Conservation (phyloP, 2,888 invertebrate genomes). For the Heteropelma amictum region DNA sequence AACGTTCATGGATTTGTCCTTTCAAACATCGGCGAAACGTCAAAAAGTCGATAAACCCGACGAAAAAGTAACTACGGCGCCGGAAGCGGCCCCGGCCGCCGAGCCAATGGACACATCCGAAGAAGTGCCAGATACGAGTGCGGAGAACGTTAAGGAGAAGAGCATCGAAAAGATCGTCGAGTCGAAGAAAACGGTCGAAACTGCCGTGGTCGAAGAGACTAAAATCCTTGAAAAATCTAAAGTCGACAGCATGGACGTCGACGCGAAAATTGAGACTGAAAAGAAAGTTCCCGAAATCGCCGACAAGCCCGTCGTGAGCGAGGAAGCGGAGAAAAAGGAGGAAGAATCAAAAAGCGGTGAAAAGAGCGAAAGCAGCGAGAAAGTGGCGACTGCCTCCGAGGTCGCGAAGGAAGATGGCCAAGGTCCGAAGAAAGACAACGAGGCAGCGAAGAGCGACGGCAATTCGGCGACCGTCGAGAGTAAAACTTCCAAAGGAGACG, state of each 20-base stretch:
- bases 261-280: conserved; percentile 53
- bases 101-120: conserved; percentile 74
- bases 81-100: not conserved
- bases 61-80: conserved; percentile 29
- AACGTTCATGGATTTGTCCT: conserved; percentile 81
- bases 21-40: conserved; percentile 72
- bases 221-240: conserved; percentile 35
- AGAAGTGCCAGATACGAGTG: conserved; percentile 59
- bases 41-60: conserved; percentile 69
- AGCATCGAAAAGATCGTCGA: conserved; percentile 42
- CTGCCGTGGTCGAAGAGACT: conserved; percentile 42
- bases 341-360: conserved; percentile 68
- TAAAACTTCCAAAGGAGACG: no score
- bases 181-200: conserved; percentile 24
- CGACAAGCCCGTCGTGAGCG: conserved; percentile 34
- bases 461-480: conserved; percentile 24
- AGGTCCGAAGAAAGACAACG: conserved; percentile 35
- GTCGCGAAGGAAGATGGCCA: conserved; percentile 38
- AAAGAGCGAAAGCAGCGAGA: conserved; percentile 62
- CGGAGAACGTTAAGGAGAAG: conserved; percentile 11
- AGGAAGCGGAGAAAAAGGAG: conserved; percentile 49
- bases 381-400: not conserved
- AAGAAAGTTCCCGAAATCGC: conserved; percentile 28
- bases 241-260: conserved; percentile 43
- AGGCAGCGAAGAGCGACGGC: not conserved